Percentiles rank a stretch among this genome's conserved stretches.
Conservation (phyloP, 2,888 invertebrate genomes). For the Alloscopus bannaensis region DNA sequence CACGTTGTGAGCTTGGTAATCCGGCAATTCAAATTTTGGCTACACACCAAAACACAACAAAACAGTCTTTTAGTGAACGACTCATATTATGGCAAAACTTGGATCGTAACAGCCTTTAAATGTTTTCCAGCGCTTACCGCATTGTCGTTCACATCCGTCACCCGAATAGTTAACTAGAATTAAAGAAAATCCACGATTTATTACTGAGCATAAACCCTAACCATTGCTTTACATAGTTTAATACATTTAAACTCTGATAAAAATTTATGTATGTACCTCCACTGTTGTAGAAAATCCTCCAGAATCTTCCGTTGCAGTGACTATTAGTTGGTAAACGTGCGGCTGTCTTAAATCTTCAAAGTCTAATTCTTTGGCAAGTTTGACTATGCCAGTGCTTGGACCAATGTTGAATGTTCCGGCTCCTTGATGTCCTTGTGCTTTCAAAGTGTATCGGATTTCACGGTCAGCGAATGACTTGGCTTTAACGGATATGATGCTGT, state of each 20-base stretch:
- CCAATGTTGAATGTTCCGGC: slow-evolving; percentile 97
- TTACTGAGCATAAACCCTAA: no score
- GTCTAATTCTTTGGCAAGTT: slow-evolving; percentile 95
- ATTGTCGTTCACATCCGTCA: slow-evolving; percentile 95
- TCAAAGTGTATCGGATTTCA: slow-evolving; percentile 95
- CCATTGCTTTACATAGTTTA: no score
- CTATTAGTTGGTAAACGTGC: slow-evolving; percentile 93
- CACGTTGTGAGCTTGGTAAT: slow-evolving; percentile 97
- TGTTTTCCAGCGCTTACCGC: slow-evolving; percentile 40
- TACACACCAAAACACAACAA: slow-evolving; percentile 28
- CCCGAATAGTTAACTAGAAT: slow-evolving; percentile 90
- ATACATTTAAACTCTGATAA: neutral
- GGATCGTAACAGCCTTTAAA: no score
- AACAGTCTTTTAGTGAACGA: no score
- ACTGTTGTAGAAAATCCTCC: slow-evolving; percentile 96
- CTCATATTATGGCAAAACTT: no score
- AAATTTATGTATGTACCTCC: slow-evolving; percentile 80
- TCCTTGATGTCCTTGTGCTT: slow-evolving; percentile 92
- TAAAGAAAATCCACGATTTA: slow-evolving; percentile 50
- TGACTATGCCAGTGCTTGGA: slow-evolving; percentile 94
- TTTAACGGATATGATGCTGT: slow-evolving; percentile 83
- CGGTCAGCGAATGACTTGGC: slow-evolving; percentile 98
- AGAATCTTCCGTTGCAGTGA: slow-evolving; percentile 97
- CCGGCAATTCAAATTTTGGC: slow-evolving; percentile 95
- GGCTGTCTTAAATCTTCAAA: slow-evolving; percentile 97